Evolutionary conservation across 1,140 invertebrate species (phyloP).

Genomic region (Drosophila repleta): DNA sequence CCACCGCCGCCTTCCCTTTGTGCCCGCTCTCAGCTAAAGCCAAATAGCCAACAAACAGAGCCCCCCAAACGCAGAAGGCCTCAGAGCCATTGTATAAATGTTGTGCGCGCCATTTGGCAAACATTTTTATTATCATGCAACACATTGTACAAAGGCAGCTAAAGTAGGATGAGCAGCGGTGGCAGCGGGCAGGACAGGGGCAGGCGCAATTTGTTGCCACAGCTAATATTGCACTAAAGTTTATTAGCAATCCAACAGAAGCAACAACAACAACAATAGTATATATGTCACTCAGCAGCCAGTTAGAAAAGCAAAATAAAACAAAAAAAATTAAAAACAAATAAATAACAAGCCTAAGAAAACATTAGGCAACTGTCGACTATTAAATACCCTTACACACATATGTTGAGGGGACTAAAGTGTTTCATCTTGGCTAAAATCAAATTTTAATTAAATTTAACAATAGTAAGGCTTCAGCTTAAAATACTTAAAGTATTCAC

Average conservation of each 20-base stretch:
- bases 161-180: not conserved
- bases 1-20: not conserved
- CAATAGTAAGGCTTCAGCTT: too few relatives aligned
- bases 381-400: not conserved
- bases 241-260: slow-evolving; percentile 40
- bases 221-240: slow-evolving; percentile 52
- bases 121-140: slow-evolving; percentile 54
- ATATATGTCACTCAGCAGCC: slow-evolving; percentile 37
- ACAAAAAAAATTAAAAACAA: slow-evolving; percentile 12
- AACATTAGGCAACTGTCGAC: not conserved
- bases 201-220: slow-evolving; percentile 42
- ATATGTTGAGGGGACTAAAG: not conserved
- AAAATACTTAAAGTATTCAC: too few relatives aligned
- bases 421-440: not conserved
- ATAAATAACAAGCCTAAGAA: slow-evolving; percentile 7
- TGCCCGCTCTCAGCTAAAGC: slow-evolving; percentile 19
- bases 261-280: slow-evolving; percentile 5
- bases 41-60: slow-evolving; percentile 46
- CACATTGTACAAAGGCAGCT: slow-evolving; percentile 37
- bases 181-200: too few relatives aligned
- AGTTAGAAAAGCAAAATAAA: slow-evolving; percentile 6
- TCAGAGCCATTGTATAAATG: slow-evolving; percentile 37
- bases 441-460: not conserved
- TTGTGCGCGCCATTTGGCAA: slow-evolving; percentile 55
- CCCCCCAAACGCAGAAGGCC: slow-evolving; percentile 30